These are phyloP conservation scores for Lampropteryx suffumata DNA, from an alignment of 2,888 invertebrate species.

Conservation along the genomic window DNA sequence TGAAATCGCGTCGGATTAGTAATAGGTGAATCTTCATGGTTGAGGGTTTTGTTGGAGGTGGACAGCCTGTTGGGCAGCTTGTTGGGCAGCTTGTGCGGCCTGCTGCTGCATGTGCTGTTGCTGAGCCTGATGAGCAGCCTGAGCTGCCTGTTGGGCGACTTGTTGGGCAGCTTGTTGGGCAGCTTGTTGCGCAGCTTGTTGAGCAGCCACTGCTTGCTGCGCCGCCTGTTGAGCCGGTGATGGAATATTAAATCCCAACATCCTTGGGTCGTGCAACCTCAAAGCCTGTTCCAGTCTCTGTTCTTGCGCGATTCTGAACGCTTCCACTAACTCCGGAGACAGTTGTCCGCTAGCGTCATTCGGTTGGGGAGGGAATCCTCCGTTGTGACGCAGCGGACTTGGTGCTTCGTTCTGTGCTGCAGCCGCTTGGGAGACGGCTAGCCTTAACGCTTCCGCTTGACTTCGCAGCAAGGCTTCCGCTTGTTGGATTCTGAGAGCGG, in stretches of 20 bases:
- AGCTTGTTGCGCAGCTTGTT: constrained; percentile 49
- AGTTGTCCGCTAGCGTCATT: constrained; percentile 80
- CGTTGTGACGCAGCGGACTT: constrained; percentile 75
- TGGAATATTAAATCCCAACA: constrained; percentile 88
- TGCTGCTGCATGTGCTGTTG: constrained; percentile 63
- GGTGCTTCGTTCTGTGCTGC: constrained; percentile 75
- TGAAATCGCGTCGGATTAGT: constrained; percentile 85
- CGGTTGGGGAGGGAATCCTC: constrained; percentile 70
- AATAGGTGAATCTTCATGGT: constrained; percentile 92
- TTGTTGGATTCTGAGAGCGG: constrained; percentile 87
- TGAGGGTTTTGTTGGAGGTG: constrained; percentile 82
- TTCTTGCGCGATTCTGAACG: constrained; percentile 87
- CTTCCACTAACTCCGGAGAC: constrained; percentile 88
- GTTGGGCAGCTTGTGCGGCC: constrained; percentile 74
- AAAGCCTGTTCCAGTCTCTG: constrained; percentile 92
- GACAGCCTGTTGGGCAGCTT: constrained; percentile 80
- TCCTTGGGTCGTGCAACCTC: constrained; percentile 91
- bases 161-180: constrained; percentile 34
- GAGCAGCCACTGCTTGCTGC: constrained; percentile 57
- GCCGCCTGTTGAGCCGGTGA: constrained; percentile 72
- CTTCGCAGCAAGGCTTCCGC: constrained; percentile 91
- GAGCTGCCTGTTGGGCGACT: constrained; percentile 42
- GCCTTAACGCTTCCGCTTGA: constrained; percentile 92
- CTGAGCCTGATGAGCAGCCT: constrained; percentile 65
- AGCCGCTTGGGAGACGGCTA: constrained; percentile 90